phyloP scores from a whole-genome alignment of 1,140 invertebrate genomes.

The Caenorhabditis latens region DNA sequence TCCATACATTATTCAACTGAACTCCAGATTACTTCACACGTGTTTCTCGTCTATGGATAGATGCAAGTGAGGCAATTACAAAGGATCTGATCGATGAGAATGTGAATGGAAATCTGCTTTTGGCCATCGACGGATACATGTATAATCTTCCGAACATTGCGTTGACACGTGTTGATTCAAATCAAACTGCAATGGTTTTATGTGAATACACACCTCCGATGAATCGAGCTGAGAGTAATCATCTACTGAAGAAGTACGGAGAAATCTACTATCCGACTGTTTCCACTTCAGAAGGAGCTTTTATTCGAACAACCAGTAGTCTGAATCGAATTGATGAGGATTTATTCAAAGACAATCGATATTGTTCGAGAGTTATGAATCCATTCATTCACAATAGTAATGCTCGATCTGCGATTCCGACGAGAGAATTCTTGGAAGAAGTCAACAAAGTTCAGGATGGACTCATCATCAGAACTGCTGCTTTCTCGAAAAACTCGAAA shows the following conservation, averaged over 20 bases:
- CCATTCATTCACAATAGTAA: neutral
- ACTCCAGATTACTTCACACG: neutral
- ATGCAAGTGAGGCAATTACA: neutral
- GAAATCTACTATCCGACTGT: neutral
- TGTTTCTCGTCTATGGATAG: neutral
- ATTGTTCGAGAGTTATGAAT: neutral
- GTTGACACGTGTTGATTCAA: neutral
- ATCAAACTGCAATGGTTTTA: neutral
- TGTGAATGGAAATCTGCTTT: neutral
- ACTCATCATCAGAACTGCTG: neutral
- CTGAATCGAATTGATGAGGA: neutral
- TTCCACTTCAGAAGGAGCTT: neutral
- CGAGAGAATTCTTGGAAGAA: neutral
- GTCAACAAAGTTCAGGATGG: neutral
- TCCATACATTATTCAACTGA: too few species aligned
- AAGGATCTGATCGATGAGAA: neutral
- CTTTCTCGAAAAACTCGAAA: neutral
- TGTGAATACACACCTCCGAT: conserved; percentile 12
- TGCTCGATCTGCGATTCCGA: neutral
- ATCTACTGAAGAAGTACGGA: neutral
- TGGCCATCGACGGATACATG: neutral
- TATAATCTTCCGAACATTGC: neutral
- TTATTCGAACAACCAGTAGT: neutral
- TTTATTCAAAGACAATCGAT: neutral
- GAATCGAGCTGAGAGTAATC: conserved; percentile 10